These are phyloP conservation scores for Linurgus olivaceus DNA, from an alignment of 2,797 vertebrate genomes.

Conservation along the genomic window DNA sequence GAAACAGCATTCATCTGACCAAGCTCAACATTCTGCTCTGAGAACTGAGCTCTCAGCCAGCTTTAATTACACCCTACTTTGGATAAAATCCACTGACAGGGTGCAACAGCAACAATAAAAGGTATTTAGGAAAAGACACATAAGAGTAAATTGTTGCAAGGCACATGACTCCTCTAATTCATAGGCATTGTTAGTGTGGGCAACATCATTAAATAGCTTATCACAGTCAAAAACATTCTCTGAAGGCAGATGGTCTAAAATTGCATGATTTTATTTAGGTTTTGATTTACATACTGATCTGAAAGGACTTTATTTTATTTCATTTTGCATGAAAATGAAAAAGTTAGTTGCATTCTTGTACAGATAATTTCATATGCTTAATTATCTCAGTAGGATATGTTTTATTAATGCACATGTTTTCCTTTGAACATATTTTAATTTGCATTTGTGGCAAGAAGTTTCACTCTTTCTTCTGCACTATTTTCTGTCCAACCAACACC, in stretches of 20 bases:
- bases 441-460: background rate
- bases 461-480: background rate
- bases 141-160: background rate
- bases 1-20: background rate
- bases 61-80: background rate
- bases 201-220: slow-evolving; percentile 17
- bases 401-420: background rate
- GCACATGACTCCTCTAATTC: background rate
- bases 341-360: background rate
- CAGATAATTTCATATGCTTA: background rate
- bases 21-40: background rate
- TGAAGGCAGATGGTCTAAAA: slow-evolving; percentile 26
- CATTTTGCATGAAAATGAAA: background rate
- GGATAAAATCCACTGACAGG: background rate
- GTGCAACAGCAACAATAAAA: background rate
- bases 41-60: background rate
- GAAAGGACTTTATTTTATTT: background rate
- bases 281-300: slow-evolving; percentile 13
- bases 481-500: background rate
- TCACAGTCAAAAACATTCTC: background rate
- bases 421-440: slow-evolving; percentile 2
- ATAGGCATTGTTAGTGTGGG: background rate
- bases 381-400: background rate
- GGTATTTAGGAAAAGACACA: background rate
- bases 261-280: background rate